Evolutionary conservation across 92 coral and sea anemone species (phyloP), one percentile per base, ranked within the genome.

Genomic region (Pocillopora grandis): DNA sequence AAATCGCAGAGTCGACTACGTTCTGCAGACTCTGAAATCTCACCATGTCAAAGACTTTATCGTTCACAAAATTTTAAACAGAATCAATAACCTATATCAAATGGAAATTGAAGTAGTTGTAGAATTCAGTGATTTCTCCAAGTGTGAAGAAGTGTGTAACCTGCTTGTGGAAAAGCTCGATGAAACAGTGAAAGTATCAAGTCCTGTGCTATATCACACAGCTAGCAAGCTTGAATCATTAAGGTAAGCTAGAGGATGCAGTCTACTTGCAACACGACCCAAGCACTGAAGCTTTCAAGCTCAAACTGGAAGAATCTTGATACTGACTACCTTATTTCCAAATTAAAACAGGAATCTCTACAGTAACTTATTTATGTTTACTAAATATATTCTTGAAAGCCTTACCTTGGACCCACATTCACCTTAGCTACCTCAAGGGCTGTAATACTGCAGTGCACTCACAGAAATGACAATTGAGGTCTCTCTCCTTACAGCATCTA

Each of bases 121-220:
- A 6, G 97, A 92, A 72, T 97, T 94, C 71, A 67, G 92, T 55
- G 95, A 97, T 67, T 97, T 94, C 80, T 58, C 86, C 0, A 94
- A 92, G 72, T 97, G 98, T 92, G 98, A 97, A 91, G 90, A 97
- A 86, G 92, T 97, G 76, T 90, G 95, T 71, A 97, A 97, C 79
- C 88, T 94, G 11, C 91, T 97, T 86, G 99, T 97, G 55, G 99
- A 97, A 77, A 97, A 97, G 80, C 90, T 97, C 76, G 99, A 92
- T 62, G 91, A 87, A 27, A 87, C 95, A 42, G 99, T 97, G 12
- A 92, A 81, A 66, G 94, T 97, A 56, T 90, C 94, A 21, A 17
- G 87, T 20, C 97, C 99, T 76, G 92, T 87, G 65, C 92, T 94
- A 62, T 92, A 82, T 88, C 90, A 89, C 79, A 78, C 96, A 62